phyloP scores from a whole-genome alignment of 2,113 vertebrate genomes.

The Misgurnus mizolepis region DNA sequence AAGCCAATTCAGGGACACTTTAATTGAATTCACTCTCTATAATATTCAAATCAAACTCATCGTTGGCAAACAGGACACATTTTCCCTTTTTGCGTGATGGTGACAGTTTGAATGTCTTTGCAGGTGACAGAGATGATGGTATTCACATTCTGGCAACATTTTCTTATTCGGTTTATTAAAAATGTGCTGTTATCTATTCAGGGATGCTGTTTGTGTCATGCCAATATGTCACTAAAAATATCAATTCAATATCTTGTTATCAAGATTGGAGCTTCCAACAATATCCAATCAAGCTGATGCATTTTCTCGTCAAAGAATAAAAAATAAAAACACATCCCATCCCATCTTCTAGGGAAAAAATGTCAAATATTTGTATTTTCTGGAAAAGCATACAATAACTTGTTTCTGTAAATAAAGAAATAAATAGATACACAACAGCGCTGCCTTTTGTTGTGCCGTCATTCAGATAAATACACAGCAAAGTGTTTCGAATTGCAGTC shows the following conservation, averaged over 20 bases:
- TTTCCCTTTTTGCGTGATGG: not conserved
- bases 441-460: constrained; percentile 1
- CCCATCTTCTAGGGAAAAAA: not conserved
- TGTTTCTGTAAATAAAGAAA: constrained; percentile 10
- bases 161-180: constrained; percentile 23
- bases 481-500: constrained; percentile 47
- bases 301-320: not conserved
- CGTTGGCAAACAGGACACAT: constrained; percentile 8
- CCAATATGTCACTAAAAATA: constrained; percentile 21
- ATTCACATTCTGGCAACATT: not conserved
- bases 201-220: not conserved
- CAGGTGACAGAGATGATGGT: constrained; percentile 16
- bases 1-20: constrained; percentile 43
- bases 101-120: constrained; percentile 22
- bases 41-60: constrained; percentile 50
- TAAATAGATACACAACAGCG: not conserved
- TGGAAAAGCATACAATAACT: not conserved
- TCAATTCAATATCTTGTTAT: constrained; percentile 14
- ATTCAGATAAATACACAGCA: constrained; percentile 38
- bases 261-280: constrained; percentile 1
- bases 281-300: not conserved
- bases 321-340: not conserved
- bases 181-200: constrained; percentile 18
- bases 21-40: constrained; percentile 50
- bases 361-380: not conserved